Evolutionary conservation across 2,888 invertebrate species (phyloP).

Genomic region (Trissolcus brochymenae): DNA sequence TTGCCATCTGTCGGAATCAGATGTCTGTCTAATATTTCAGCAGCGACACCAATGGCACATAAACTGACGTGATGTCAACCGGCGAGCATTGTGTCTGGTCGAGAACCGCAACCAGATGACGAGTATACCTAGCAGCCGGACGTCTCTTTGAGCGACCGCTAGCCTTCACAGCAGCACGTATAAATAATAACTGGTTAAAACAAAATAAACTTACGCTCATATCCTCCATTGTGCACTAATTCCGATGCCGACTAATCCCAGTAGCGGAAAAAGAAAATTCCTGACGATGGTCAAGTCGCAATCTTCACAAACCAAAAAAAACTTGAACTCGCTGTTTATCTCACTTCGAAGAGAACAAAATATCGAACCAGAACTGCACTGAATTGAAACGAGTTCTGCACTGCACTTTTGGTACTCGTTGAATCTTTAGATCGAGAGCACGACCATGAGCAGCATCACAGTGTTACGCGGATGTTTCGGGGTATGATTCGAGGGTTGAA

Average conservation of each 20-base stretch:
- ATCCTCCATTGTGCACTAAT: conserved; percentile 71
- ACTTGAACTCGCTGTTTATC: conserved; percentile 1
- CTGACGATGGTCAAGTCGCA: neutral
- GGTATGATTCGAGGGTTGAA: neutral
- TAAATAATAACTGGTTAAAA: too few species aligned
- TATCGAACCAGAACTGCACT: neutral
- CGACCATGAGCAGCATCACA: conserved; percentile 3
- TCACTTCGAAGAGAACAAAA: neutral
- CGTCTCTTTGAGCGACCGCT: conserved; percentile 6
- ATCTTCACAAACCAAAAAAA: conserved; percentile 1
- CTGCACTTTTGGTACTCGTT: neutral
- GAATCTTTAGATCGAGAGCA: neutral
- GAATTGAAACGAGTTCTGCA: neutral
- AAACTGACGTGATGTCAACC: conserved; percentile 14
- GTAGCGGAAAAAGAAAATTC: neutral
- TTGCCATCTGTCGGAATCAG: conserved; percentile 2
- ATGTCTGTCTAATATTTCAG: neutral
- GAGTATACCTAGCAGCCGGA: conserved; percentile 12
- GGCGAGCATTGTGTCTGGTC: neutral
- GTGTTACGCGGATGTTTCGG: neutral
- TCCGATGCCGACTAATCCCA: conserved; percentile 58
- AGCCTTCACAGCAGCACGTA: neutral
- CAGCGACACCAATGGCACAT: neutral
- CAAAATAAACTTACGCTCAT: conserved; percentile 68
- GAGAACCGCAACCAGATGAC: conserved; percentile 24